phyloP scores from a whole-genome alignment of 2,797 vertebrate species.

The Danio aesculapii region DNA sequence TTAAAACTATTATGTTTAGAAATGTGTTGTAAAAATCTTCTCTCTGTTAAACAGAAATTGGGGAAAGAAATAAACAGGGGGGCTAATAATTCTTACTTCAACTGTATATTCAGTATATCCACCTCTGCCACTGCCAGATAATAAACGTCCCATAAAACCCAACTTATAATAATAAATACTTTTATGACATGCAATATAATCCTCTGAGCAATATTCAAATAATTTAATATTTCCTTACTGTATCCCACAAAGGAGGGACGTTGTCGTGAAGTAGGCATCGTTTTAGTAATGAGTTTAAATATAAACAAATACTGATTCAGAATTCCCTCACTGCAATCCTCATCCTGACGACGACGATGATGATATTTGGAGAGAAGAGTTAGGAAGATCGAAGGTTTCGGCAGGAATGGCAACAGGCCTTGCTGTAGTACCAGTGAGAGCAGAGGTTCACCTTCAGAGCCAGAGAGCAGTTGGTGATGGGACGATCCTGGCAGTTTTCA shows the following conservation, averaged over 20 bases:
- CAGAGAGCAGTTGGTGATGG: slow-evolving; percentile 93
- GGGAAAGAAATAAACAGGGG: too few species aligned
- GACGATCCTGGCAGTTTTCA: slow-evolving; percentile 96
- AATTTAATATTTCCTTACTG: slow-evolving; percentile 73
- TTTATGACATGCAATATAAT: slow-evolving; percentile 76
- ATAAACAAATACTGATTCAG: slow-evolving; percentile 24
- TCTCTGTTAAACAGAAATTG: too few species aligned
- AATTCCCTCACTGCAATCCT: not conserved
- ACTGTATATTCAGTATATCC: slow-evolving; percentile 28
- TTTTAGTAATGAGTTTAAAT: slow-evolving; percentile 51
- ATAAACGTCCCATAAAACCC: slow-evolving; percentile 66
- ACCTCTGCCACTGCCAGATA: slow-evolving; percentile 56
- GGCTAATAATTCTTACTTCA: too few species aligned
- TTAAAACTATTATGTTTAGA: too few species aligned
- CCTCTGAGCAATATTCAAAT: slow-evolving; percentile 77
- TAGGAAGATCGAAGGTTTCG: slow-evolving; percentile 74
- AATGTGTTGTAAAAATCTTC: too few species aligned
- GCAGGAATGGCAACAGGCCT: slow-evolving; percentile 97
- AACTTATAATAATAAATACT: slow-evolving; percentile 70
- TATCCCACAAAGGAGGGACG: slow-evolving; percentile 54
- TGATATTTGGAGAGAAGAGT: slow-evolving; percentile 47
- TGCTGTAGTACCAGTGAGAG: slow-evolving; percentile 99
- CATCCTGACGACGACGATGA: not conserved
- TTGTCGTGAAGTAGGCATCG: slow-evolving; percentile 54
- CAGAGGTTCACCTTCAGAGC: slow-evolving; percentile 98